These are phyloP conservation scores for Gadopsis bispinosus DNA, from an alignment of 2,797 vertebrate species.

Conservation along the genomic window DNA sequence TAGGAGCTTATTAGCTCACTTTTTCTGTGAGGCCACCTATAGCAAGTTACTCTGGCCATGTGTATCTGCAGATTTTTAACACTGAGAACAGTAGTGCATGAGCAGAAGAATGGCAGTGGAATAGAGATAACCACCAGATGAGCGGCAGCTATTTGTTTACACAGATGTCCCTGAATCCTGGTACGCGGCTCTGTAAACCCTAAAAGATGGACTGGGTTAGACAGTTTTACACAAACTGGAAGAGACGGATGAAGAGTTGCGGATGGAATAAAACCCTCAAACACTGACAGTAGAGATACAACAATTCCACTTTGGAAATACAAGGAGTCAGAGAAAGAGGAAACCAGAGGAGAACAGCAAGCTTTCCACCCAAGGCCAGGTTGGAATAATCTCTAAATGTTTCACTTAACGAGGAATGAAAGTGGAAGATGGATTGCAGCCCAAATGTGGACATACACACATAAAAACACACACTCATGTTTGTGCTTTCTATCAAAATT, in stretches of 20 bases:
- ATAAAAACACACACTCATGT: constrained; percentile 9
- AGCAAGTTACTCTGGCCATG: constrained; percentile 15
- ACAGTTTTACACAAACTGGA: constrained; percentile 44
- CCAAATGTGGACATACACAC: constrained; percentile 12
- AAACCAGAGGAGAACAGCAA: constrained; percentile 38
- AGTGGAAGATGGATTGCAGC: constrained; percentile 25
- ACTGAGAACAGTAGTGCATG: constrained; percentile 5
- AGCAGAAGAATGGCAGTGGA: constrained; percentile 20
- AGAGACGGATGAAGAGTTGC: constrained; percentile 42
- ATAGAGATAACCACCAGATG: constrained; percentile 46
- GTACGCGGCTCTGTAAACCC: constrained; percentile 41
- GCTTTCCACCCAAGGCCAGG: constrained; percentile 12
- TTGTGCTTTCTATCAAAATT: constrained; percentile 61
- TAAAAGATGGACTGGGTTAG: constrained; percentile 31
- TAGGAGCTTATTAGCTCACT: constrained; percentile 35
- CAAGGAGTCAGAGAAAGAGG: constrained; percentile 36
- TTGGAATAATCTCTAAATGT: constrained; percentile 39
- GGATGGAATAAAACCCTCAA: constrained; percentile 16
- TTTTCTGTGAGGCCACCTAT: constrained; percentile 26
- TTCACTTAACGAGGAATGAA: constrained; percentile 1
- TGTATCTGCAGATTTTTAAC: constrained; percentile 36
- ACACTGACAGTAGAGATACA: constrained; percentile 38
- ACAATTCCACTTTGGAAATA: constrained; percentile 52
- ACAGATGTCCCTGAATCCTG: constrained; percentile 47
- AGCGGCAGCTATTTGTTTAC: constrained; percentile 63